Conservation (phyloP, 2,888 invertebrate genomes). For the Cetonia aurata region DNA sequence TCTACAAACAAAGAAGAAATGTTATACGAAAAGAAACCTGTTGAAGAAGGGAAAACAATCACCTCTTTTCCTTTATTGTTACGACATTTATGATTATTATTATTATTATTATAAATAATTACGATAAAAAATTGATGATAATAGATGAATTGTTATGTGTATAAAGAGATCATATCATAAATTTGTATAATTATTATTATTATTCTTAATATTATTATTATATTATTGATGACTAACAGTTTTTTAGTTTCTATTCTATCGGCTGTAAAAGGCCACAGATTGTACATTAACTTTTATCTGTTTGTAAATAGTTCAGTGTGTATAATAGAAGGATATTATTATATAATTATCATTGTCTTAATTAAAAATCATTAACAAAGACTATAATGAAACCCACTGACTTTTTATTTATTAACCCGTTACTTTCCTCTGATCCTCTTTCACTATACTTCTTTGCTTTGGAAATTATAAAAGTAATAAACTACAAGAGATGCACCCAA, state of each 20-base stretch:
- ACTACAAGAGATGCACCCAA: no score
- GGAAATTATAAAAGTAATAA: no score
- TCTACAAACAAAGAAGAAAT: neutral
- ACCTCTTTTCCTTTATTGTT: constrained; percentile 52
- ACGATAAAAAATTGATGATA: constrained; percentile 53
- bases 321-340: constrained; percentile 66
- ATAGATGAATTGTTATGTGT: constrained; percentile 64
- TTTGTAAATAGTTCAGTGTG: constrained; percentile 69
- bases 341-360: constrained; percentile 67
- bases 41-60: constrained; percentile 1
- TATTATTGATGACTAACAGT: constrained; percentile 54
- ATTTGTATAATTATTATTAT: constrained; percentile 63
- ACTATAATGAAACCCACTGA: constrained; percentile 58
- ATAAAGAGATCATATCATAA: constrained; percentile 66
- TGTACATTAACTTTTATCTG: constrained; percentile 67
- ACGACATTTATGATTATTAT: constrained; percentile 17
- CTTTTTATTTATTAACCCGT: constrained; percentile 53
- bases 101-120: constrained; percentile 51
- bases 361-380: constrained; percentile 67
- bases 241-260: constrained; percentile 56
- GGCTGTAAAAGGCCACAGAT: constrained; percentile 59
- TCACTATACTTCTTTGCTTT: no score
- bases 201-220: constrained; percentile 59
- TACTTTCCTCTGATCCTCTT: constrained; percentile 49
- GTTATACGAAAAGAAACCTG: neutral